phyloP scores from a whole-genome alignment of 2,113 vertebrate species.

The Gila orcuttii region DNA sequence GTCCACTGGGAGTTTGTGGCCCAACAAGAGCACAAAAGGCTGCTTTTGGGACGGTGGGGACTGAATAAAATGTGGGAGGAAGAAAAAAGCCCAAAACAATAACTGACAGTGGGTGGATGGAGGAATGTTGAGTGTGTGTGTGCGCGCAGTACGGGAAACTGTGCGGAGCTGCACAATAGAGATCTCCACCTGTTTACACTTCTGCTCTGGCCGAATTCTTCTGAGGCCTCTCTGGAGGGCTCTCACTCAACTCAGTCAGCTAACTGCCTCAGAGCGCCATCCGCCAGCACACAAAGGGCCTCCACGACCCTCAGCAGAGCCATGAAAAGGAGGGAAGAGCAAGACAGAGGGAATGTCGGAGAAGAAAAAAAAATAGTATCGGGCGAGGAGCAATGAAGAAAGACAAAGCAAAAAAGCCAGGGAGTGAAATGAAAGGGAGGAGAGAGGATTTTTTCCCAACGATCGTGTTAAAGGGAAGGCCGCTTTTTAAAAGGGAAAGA shows the following conservation, averaged over 20 bases:
- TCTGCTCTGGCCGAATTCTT: constrained; percentile 80
- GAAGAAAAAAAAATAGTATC: constrained; percentile 35
- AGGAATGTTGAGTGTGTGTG: constrained; percentile 53
- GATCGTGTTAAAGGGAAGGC: constrained; percentile 82
- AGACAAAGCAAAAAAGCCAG: constrained; percentile 56
- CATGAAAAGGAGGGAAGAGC: constrained; percentile 68
- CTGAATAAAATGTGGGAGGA: constrained; percentile 49
- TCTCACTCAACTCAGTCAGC: constrained; percentile 74
- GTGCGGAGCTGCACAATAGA: constrained; percentile 76
- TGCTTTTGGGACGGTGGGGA: constrained; percentile 46
- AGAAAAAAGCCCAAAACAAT: constrained; percentile 45
- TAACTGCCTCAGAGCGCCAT: constrained; percentile 77
- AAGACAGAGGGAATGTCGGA: constrained; percentile 43
- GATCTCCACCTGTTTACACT: constrained; percentile 90
- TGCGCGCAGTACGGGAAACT: constrained; percentile 44
- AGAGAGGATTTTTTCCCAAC: constrained; percentile 70
- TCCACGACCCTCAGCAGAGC: constrained; percentile 55
- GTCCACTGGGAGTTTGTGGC: constrained; percentile 51
- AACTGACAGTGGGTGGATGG: constrained; percentile 45
- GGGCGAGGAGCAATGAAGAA: constrained; percentile 29
- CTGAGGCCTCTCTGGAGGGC: constrained; percentile 81
- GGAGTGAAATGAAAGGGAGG: constrained; percentile 78
- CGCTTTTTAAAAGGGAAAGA: constrained; percentile 45
- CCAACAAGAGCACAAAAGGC: constrained; percentile 63
- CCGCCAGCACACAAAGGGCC: constrained; percentile 65